A percentile compares a stretch with the other conserved stretches of the same genome.
Evolutionary conservation across 2,797 vertebrate genomes (phyloP).

Genomic region (Semaprochilodus insignis): DNA sequence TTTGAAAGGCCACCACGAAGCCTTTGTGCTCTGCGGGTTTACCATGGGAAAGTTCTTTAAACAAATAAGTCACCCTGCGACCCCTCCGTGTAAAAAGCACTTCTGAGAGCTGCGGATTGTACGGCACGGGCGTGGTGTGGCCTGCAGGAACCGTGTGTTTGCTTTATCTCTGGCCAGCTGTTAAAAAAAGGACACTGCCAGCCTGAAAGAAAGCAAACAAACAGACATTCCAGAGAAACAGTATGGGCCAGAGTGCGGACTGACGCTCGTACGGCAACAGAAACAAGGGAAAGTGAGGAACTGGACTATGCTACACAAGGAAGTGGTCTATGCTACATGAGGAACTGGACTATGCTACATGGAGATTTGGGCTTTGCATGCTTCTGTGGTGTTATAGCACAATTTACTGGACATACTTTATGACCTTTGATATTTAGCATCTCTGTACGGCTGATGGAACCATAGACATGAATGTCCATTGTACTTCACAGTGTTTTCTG

Average conservation of each 20-base stretch:
- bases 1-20: slow-evolving; percentile 76
- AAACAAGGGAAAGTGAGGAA: slow-evolving; percentile 51
- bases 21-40: slow-evolving; percentile 76
- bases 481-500: not conserved
- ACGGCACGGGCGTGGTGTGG: slow-evolving; percentile 71
- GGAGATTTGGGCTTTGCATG: not conserved
- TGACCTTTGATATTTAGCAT: slow-evolving; percentile 14
- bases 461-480: slow-evolving; percentile 20
- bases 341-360: slow-evolving; percentile 44
- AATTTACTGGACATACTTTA: not conserved
- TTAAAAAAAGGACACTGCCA: slow-evolving; percentile 74
- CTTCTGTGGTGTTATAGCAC: slow-evolving; percentile 12
- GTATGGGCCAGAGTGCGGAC: slow-evolving; percentile 62
- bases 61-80: slow-evolving; percentile 80
- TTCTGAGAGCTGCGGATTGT: slow-evolving; percentile 76
- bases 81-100: slow-evolving; percentile 73
- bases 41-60: slow-evolving; percentile 84
- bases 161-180: slow-evolving; percentile 72
- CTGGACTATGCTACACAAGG: too few relatives aligned
- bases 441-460: not conserved
- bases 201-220: slow-evolving; percentile 73
- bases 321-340: slow-evolving; percentile 11
- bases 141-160: slow-evolving; percentile 75
- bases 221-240: slow-evolving; percentile 73
- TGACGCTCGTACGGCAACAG: slow-evolving; percentile 55